A percentile compares a stretch with the other conserved stretches of the same genome.
Conservation (phyloP, 2,113 vertebrate genomes). For the Nestor notabilis region DNA sequence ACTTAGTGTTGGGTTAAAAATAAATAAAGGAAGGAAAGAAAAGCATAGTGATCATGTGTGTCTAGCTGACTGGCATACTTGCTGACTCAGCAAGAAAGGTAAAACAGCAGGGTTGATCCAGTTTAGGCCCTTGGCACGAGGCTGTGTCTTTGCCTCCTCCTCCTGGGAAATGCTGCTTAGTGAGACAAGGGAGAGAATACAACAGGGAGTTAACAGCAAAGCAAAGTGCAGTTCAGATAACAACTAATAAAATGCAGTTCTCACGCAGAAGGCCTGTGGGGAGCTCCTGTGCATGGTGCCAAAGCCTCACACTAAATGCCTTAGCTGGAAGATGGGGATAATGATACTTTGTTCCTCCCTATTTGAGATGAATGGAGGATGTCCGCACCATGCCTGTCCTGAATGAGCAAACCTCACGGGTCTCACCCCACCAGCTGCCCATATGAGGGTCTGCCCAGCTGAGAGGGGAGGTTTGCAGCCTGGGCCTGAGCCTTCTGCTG, state of each 20-base stretch:
- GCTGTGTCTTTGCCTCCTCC: background rate
- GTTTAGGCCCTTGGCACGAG: rapidly evolving
- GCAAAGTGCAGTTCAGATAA: background rate
- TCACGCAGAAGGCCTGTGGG: background rate
- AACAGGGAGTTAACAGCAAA: background rate
- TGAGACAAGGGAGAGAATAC: background rate
- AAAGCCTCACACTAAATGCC: background rate
- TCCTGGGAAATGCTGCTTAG: background rate
- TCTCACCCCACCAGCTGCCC: rapidly evolving
- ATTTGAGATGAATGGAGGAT: background rate
- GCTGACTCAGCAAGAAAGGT: background rate
- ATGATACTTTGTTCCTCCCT: rapidly evolving
- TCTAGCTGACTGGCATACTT: background rate
- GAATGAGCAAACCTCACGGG: background rate
- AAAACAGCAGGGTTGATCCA: rapidly evolving
- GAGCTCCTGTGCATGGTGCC: background rate
- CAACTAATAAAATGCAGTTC: background rate
- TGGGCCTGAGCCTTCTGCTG: background rate
- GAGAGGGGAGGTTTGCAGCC: background rate
- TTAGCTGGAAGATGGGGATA: background rate
- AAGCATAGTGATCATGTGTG: background rate
- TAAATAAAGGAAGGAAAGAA: background rate
- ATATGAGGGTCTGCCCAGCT: background rate
- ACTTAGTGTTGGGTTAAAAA: background rate
- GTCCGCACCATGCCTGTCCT: background rate